Evolutionary conservation across 2,888 invertebrate genomes (phyloP), one percentile per base, ranked within the genome.

Genomic region (Diplazon laetatorius): DNA sequence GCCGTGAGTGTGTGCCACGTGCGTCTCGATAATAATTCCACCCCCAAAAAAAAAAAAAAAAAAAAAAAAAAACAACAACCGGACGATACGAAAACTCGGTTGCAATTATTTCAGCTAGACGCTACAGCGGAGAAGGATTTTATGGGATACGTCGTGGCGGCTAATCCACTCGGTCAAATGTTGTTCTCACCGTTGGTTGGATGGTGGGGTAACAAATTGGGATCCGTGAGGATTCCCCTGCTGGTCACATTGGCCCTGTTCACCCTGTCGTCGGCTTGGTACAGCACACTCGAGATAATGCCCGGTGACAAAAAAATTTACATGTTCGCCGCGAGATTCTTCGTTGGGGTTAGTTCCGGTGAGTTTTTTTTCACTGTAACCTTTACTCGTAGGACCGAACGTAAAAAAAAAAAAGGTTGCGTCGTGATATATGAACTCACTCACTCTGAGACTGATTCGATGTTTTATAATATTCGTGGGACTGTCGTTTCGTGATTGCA

Each of bases 151-250:
- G 94, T 96, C 62, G 96, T 97, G 63, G 97, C 96, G 39, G 96
- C 96, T 25, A 96, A 97, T 92, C 97, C 97, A 12, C 92, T 97
- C 78, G 97, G 95, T 0, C 97, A 97, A 93, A 95, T 97, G 94
- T 88, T 97, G 76, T 96, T 96, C 89, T 97, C 97, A 18, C 97
- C 97, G 1, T 90, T 97, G 81, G 93, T 96, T 82, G 97, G 97
- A 48, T 95, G 95, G 94, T 96, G 97, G 96, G 95, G 95, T 63
- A 97, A 97, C 90, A 94, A 93, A 87, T 91, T 95, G 25, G 94
- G 94, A 63, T 93, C 94, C 0, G 95, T 95, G 82, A 93, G 96
- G 74, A 88, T 94, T 71, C 97, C 97, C 0, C 91, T 97, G 63
- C 92, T 96, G 57, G 89, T 93, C 76, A 95, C 96, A 20, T 91